Evolutionary conservation across 1,140 invertebrate species (phyloP).

Genomic region (Drosophila rufa): DNA sequence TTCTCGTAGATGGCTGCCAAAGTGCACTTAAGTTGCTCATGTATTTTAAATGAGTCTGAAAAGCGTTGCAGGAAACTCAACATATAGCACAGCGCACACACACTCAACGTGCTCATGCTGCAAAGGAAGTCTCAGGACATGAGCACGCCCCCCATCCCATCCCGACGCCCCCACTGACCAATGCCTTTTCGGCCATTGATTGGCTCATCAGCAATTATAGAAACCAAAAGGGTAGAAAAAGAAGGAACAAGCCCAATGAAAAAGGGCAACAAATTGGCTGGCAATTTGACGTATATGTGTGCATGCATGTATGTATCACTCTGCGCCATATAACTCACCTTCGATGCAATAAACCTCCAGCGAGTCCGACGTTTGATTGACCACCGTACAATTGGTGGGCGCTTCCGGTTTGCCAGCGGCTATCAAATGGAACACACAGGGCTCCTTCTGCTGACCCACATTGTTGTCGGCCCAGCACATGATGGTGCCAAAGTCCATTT

Average conservation of each 20-base stretch:
- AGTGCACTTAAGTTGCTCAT: slow-evolving; percentile 85
- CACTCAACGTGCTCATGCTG: slow-evolving; percentile 37
- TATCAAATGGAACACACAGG: slow-evolving; percentile 91
- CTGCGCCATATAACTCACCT: slow-evolving; percentile 76
- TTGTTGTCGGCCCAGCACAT: slow-evolving; percentile 89
- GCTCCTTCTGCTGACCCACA: slow-evolving; percentile 89
- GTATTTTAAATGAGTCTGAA: slow-evolving; percentile 84
- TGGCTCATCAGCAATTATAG: slow-evolving; percentile 81
- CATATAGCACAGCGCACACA: slow-evolving; percentile 36
- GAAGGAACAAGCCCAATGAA: slow-evolving; percentile 17
- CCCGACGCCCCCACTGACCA: slow-evolving; percentile 1
- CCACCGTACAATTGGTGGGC: slow-evolving; percentile 91
- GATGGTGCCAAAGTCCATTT: slow-evolving; percentile 90
- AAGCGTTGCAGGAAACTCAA: slow-evolving; percentile 78
- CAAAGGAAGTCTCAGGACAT: slow-evolving; percentile 42
- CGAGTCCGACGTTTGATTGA: slow-evolving; percentile 92
- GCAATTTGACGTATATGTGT: slow-evolving; percentile 31
- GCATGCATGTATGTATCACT: slow-evolving; percentile 7
- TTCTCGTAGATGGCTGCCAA: slow-evolving; percentile 73
- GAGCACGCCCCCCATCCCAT: slow-evolving; percentile 3
- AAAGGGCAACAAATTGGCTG: slow-evolving; percentile 60
- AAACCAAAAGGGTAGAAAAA: slow-evolving; percentile 24
- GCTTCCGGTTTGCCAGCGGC: slow-evolving; percentile 92
- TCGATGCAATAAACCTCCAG: slow-evolving; percentile 91
- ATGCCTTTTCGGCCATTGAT: slow-evolving; percentile 63